Percentiles rank a stretch among this genome's conserved stretches.
phyloP scores from a whole-genome alignment of 2,888 invertebrate genomes.

The Molanna angustata region DNA sequence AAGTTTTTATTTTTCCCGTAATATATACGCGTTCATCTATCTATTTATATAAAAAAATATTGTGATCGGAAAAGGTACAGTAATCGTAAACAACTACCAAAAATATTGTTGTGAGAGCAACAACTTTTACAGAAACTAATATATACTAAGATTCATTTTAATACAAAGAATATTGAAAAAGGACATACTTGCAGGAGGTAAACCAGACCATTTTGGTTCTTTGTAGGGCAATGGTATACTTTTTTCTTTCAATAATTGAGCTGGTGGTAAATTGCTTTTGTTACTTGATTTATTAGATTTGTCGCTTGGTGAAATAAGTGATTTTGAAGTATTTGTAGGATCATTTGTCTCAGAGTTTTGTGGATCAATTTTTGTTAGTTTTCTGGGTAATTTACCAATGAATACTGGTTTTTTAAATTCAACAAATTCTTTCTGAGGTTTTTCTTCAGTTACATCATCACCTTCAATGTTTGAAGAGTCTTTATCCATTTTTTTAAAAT shows the following conservation, averaged over 20 bases:
- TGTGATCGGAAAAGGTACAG: no score
- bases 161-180: background rate
- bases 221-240: conserved; percentile 61
- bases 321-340: background rate
- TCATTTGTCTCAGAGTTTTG: no score
- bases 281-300: conserved; percentile 35
- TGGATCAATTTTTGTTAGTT: conserved; percentile 31
- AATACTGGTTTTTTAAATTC: conserved; percentile 57
- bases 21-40: no score
- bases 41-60: no score
- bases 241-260: conserved; percentile 43
- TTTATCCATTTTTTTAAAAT: background rate
- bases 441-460: conserved; percentile 1
- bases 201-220: conserved; percentile 80
- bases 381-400: conserved; percentile 53
- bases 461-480: background rate
- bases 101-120: no score
- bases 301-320: background rate
- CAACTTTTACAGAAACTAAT: no score
- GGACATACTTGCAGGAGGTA: conserved; percentile 51
- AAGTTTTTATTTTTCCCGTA: no score
- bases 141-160: background rate
- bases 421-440: conserved; percentile 17
- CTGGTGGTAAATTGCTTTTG: conserved; percentile 38
- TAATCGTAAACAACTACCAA: no score